These are phyloP conservation scores for Enteromius afrohamiltoni DNA, from an alignment of 2,797 vertebrate genomes.

Conservation along the genomic window DNA sequence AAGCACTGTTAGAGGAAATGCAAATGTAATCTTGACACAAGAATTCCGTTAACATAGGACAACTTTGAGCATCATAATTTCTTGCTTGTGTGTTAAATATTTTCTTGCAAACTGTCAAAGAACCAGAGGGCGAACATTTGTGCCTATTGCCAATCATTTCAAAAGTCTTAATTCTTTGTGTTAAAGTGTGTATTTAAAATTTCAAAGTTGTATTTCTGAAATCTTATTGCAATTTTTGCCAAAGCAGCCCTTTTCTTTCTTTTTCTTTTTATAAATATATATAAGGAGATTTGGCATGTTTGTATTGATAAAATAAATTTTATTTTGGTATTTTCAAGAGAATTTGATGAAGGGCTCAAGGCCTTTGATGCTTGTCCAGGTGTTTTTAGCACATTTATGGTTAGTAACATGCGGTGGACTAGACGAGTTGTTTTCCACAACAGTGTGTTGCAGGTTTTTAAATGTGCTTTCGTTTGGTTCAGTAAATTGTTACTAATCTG, in stretches of 20 bases:
- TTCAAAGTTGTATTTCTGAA: constrained; percentile 43
- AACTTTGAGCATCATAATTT: constrained; percentile 1
- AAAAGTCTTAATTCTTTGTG: constrained; percentile 45
- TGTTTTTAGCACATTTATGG: constrained; percentile 44
- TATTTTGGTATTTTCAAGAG: constrained; percentile 52
- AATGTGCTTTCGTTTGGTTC: constrained; percentile 23
- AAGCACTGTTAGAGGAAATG: constrained; percentile 15
- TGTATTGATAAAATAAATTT: constrained; percentile 38
- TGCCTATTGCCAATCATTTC: constrained; percentile 38
- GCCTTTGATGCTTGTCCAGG: constrained; percentile 31
- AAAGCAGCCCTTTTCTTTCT: constrained; percentile 43
- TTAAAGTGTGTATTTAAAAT: constrained; percentile 39
- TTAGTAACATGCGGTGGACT: background rate
- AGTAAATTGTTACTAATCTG: constrained; percentile 26
- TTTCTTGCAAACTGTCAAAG: constrained; percentile 27
- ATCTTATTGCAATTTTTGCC: constrained; percentile 48
- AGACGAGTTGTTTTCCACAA: background rate
- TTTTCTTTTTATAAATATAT: background rate
- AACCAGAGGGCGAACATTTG: constrained; percentile 22
- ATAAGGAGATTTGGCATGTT: constrained; percentile 51
- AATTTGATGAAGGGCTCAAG: constrained; percentile 28
- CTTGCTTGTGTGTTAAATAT: constrained; percentile 38
- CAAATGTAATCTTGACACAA: background rate
- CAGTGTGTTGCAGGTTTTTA: constrained; percentile 46
- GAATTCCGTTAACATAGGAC: background rate